These are phyloP conservation scores for Drosophila subpulchrella DNA, from an alignment of 1,140 invertebrate species.

Conservation along the genomic window DNA sequence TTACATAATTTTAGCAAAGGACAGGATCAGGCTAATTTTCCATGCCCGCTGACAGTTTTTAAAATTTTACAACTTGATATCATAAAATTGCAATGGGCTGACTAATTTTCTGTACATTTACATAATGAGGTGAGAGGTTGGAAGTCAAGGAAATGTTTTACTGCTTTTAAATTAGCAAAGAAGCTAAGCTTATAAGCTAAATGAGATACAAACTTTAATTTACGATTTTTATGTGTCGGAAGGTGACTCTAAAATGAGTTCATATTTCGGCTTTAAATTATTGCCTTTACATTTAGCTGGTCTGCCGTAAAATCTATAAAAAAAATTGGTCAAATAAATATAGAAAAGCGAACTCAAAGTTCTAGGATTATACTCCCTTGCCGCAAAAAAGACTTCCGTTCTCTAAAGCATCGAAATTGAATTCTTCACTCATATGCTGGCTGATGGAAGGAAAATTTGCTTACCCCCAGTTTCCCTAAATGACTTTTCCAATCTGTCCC, in stretches of 20 bases:
- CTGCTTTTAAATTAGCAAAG: slow-evolving; percentile 17
- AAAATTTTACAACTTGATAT: slow-evolving; percentile 30
- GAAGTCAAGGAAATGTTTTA: slow-evolving; percentile 15
- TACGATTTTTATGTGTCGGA: background rate
- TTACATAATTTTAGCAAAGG: slow-evolving; percentile 48
- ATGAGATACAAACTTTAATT: slow-evolving; percentile 13
- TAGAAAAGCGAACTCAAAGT: background rate
- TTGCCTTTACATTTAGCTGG: background rate
- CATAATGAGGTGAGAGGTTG: slow-evolving; percentile 42
- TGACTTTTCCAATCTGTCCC: slow-evolving; percentile 64
- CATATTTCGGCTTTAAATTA: background rate
- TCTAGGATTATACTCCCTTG: background rate
- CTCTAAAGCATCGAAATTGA: slow-evolving; percentile 6
- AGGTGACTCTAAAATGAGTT: too few species aligned
- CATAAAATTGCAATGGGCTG: slow-evolving; percentile 45
- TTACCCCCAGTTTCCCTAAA: slow-evolving; percentile 35
- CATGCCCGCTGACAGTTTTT: slow-evolving; percentile 35
- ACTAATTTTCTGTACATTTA: slow-evolving; percentile 48
- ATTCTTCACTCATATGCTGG: slow-evolving; percentile 34
- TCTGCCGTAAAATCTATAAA: too few species aligned
- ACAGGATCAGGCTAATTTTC: slow-evolving; percentile 33
- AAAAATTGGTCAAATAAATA: background rate
- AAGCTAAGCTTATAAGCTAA: slow-evolving; percentile 3
- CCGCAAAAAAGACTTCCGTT: background rate
- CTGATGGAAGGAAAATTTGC: slow-evolving; percentile 23